Evolutionary conservation across 2,797 vertebrate genomes (phyloP).

Genomic region (Gallinago stenura): DNA sequence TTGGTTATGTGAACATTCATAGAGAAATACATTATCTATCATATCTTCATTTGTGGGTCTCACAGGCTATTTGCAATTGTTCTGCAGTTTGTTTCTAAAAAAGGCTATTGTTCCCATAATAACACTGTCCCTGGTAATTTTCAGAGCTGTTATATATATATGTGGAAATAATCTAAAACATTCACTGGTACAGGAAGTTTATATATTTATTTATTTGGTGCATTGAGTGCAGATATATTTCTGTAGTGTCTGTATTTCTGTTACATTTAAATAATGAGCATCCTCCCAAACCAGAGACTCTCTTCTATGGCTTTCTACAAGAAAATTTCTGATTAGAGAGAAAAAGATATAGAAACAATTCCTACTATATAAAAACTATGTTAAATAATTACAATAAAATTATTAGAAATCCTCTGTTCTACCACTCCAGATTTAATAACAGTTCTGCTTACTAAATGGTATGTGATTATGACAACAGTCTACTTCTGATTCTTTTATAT

Average conservation of each 20-base stretch:
- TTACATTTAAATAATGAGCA: neutral
- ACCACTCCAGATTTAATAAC: neutral
- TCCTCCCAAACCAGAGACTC: neutral
- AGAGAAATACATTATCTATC: neutral
- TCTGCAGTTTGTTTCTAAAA: conserved; percentile 8
- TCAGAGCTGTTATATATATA: neutral
- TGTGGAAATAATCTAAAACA: conserved; percentile 4
- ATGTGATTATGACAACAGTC: neutral
- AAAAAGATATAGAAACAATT: neutral
- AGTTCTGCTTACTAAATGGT: neutral
- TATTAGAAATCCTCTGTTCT: neutral
- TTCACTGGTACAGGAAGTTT: neutral
- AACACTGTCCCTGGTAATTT: neutral
- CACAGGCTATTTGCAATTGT: neutral
- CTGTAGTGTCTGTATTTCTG: neutral
- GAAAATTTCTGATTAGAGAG: neutral
- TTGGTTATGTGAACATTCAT: neutral
- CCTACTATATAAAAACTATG: neutral
- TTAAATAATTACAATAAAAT: neutral
- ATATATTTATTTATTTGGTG: neutral
- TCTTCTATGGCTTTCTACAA: neutral
- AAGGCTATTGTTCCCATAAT: neutral
- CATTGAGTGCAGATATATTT: neutral
- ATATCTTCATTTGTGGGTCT: neutral
- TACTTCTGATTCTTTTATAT: neutral